Evolutionary conservation across 2,797 vertebrate genomes (phyloP).

Genomic region (Buceros bicornis): DNA sequence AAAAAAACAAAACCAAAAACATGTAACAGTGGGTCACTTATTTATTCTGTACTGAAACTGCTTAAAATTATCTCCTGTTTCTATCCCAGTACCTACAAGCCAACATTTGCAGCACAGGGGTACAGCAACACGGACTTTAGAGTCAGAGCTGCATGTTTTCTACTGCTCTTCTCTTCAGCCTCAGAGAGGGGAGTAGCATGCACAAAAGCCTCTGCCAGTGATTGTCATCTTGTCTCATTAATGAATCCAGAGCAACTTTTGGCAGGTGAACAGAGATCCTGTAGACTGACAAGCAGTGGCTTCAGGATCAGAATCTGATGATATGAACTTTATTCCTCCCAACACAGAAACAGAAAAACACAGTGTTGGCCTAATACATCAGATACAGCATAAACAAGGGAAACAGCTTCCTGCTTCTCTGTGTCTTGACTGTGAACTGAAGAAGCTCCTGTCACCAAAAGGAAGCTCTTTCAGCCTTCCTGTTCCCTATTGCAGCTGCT

Average conservation of each 20-base stretch:
- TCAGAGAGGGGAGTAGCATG: not conserved
- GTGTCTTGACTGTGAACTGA: not conserved
- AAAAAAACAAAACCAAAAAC: not conserved
- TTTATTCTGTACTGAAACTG: not conserved
- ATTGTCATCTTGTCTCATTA: not conserved
- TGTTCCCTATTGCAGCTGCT: not conserved
- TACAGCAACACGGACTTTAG: not conserved
- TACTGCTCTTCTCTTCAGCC: not conserved
- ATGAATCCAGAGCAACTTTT: not conserved
- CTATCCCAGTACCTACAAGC: not conserved
- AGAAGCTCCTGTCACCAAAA: not conserved
- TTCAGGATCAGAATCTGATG: not conserved
- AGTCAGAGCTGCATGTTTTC: not conserved
- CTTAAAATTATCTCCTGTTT: not conserved
- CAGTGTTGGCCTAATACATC: not conserved
- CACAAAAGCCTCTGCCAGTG: not conserved
- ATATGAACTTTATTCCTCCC: not conserved
- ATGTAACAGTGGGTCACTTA: not conserved
- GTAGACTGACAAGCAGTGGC: not conserved
- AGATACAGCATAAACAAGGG: not conserved
- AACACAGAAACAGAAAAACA: not conserved
- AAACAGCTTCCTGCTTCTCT: not conserved
- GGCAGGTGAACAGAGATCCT: not conserved
- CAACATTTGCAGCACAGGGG: not conserved
- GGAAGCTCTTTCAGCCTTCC: not conserved